Conservation (phyloP, 2,113 vertebrate species). For the Poeciliopsis occidentalis region DNA sequence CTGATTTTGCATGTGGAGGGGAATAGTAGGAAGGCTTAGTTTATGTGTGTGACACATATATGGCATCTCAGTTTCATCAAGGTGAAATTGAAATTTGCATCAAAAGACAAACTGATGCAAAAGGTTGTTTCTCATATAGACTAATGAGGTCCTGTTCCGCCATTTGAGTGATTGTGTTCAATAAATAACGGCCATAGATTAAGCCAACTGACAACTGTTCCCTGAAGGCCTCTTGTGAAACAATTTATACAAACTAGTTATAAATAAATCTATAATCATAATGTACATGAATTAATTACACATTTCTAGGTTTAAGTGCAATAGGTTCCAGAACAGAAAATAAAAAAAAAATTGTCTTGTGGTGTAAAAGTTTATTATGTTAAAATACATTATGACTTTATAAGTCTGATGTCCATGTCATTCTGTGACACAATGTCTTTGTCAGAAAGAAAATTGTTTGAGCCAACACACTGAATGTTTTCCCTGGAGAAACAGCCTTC, state of each 20-base stretch:
- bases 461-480: too few relatives aligned
- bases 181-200: background rate
- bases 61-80: conserved; percentile 12
- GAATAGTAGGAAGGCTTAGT: background rate
- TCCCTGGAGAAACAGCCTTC: too few relatives aligned
- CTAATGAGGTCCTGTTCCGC: background rate
- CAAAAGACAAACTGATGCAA: background rate
- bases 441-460: too few relatives aligned
- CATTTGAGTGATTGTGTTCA: background rate
- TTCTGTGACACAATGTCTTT: too few relatives aligned
- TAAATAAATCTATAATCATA: background rate
- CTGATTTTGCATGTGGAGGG: background rate
- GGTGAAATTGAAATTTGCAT: background rate
- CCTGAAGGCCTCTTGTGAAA: too few relatives aligned
- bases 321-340: background rate
- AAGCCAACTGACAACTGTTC: background rate
- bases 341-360: too few relatives aligned
- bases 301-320: background rate
- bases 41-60: conserved; percentile 15
- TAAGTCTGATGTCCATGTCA: too few relatives aligned
- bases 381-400: too few relatives aligned
- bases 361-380: too few relatives aligned
- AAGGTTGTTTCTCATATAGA: background rate
- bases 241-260: background rate
- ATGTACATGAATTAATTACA: background rate